These are phyloP conservation scores for Nephila pilipes DNA, from an alignment of 1,140 invertebrate genomes.

Conservation along the genomic window DNA sequence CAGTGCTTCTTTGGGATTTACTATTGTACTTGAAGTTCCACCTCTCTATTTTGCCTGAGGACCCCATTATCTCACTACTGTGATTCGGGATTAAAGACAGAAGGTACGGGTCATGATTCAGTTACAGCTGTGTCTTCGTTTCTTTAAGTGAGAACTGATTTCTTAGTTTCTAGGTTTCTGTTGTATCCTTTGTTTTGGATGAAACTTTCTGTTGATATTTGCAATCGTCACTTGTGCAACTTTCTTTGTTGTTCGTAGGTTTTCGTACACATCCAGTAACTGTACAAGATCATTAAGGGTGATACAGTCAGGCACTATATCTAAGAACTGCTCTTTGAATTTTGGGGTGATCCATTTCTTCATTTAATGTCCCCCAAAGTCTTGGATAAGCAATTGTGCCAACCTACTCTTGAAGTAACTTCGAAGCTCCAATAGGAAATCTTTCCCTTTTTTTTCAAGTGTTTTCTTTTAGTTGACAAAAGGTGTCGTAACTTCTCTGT, in stretches of 20 bases:
- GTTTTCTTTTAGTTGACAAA: neutral
- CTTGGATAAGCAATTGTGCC: too few relatives aligned
- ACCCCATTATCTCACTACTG: neutral
- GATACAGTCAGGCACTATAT: neutral
- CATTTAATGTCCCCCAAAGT: constrained; percentile 21
- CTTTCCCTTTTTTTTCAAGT: neutral
- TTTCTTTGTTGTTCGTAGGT: neutral
- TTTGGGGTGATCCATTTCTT: neutral
- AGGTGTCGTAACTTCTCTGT: neutral
- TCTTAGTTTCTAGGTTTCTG: neutral
- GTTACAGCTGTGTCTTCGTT: neutral
- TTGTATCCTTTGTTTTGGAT: too few relatives aligned
- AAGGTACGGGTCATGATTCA: neutral
- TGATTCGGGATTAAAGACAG: neutral
- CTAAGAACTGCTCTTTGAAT: constrained; percentile 20
- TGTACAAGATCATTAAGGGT: neutral
- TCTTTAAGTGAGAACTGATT: neutral
- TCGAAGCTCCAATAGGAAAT: too few relatives aligned
- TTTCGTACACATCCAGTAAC: neutral
- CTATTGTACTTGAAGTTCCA: too few relatives aligned
- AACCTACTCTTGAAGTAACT: too few relatives aligned
- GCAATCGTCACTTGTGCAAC: neutral
- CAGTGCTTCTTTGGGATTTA: too few relatives aligned
- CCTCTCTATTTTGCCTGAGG: neutral
- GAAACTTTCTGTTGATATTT: too few relatives aligned